Percentiles rank a stretch among this genome's conserved stretches.
phyloP scores from a whole-genome alignment of 2,797 vertebrate species.

The Amblyopsis hoosieri region DNA sequence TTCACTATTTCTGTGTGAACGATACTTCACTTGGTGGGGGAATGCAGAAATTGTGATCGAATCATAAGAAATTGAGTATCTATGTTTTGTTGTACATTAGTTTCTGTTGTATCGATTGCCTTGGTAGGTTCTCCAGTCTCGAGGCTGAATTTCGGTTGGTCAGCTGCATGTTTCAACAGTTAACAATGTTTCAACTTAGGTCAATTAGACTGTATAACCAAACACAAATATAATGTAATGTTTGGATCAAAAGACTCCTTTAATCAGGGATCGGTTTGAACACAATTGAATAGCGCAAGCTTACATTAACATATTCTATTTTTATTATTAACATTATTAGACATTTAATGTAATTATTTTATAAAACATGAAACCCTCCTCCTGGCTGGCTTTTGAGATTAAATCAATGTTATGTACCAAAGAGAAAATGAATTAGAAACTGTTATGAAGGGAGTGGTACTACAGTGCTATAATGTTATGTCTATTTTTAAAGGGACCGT shows the following conservation, averaged over 20 bases:
- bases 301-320: constrained; percentile 11
- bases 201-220: background rate
- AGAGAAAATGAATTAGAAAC: constrained; percentile 39
- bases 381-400: constrained; percentile 3
- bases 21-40: constrained; percentile 1
- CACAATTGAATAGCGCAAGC: constrained; percentile 18
- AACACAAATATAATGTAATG: too few relatives aligned
- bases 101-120: background rate
- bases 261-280: background rate
- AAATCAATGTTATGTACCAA: constrained; percentile 7
- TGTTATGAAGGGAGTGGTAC: constrained; percentile 11
- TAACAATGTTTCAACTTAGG: constrained; percentile 6
- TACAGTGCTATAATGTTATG: background rate
- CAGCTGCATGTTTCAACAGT: background rate
- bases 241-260: too few relatives aligned
- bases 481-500: constrained; percentile 47
- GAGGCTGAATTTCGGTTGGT: background rate
- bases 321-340: background rate
- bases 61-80: background rate
- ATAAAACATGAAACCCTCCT: background rate
- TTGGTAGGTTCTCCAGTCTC: background rate
- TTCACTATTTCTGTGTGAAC: constrained; percentile 21
- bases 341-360: background rate
- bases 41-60: background rate
- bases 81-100: constrained; percentile 1